phyloP scores from a whole-genome alignment of 2,888 invertebrate genomes.

The Ceraclea dissimilis region DNA sequence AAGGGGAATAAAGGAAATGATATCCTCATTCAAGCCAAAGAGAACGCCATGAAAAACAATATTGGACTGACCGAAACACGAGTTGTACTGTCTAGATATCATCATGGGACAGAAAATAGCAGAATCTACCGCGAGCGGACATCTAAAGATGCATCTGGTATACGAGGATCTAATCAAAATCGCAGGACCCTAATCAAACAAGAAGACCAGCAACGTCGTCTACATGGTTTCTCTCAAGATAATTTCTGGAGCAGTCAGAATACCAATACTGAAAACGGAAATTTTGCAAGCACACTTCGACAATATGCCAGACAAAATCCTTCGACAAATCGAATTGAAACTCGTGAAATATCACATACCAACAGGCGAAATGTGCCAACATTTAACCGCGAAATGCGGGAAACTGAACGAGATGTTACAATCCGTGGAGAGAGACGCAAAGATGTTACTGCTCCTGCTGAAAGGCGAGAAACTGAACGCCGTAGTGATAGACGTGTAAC shows the following conservation, averaged over 20 bases:
- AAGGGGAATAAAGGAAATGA: slow-evolving; percentile 18
- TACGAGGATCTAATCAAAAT: slow-evolving; percentile 7
- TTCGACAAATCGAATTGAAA: slow-evolving; percentile 2
- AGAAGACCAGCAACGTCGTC: neutral
- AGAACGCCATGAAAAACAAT: slow-evolving; percentile 23
- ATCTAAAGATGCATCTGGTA: slow-evolving; percentile 22
- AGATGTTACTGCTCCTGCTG: too few species aligned
- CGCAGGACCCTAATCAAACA: neutral
- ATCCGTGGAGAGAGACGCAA: too few species aligned
- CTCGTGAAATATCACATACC: slow-evolving; percentile 10
- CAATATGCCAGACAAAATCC: neutral
- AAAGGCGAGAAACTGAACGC: too few species aligned
- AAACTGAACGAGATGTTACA: too few species aligned
- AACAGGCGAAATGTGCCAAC: slow-evolving; percentile 3
- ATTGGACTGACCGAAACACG: slow-evolving; percentile 23
- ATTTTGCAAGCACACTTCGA: neutral
- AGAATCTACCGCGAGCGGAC: slow-evolving; percentile 26
- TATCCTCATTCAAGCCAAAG: slow-evolving; percentile 22
- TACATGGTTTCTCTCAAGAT: neutral
- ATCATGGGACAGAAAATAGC: slow-evolving; percentile 25
- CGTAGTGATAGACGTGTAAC: too few species aligned
- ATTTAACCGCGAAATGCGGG: neutral
- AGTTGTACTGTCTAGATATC: slow-evolving; percentile 25
- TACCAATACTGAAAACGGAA: neutral
- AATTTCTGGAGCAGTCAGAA: neutral